Conservation (phyloP, 2,888 invertebrate species). For the Trissoscelio sp. region DNA sequence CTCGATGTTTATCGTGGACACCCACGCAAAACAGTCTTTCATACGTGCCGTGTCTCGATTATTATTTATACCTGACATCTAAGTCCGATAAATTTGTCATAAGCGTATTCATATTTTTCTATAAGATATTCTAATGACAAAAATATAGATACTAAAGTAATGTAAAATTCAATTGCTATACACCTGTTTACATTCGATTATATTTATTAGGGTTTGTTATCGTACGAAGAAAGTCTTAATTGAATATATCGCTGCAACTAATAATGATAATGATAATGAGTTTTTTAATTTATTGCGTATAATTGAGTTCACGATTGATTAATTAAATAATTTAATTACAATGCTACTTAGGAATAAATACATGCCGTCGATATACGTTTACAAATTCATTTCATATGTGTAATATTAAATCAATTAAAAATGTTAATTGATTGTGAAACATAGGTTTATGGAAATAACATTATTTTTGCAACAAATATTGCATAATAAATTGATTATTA, state of each 20-base stretch:
- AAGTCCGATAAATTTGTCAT: slow-evolving; percentile 40
- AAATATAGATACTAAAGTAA: slow-evolving; percentile 11
- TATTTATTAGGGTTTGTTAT: slow-evolving; percentile 20
- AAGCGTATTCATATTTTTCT: slow-evolving; percentile 16
- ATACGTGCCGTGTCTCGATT: slow-evolving; percentile 12
- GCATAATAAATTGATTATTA: slow-evolving; percentile 31
- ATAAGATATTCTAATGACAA: slow-evolving; percentile 11
- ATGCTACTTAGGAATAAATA: slow-evolving; percentile 3
- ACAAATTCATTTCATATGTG: slow-evolving; percentile 9
- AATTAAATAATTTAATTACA: slow-evolving; percentile 34
- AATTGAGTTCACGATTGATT: slow-evolving; percentile 27
- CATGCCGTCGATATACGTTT: not conserved
- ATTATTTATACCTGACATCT: slow-evolving; percentile 27
- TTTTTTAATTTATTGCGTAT: slow-evolving; percentile 6
- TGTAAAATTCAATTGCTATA: slow-evolving; percentile 9
- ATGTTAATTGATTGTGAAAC: slow-evolving; percentile 9
- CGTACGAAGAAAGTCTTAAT: slow-evolving; percentile 27
- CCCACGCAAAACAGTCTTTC: slow-evolving; percentile 45
- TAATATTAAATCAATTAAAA: slow-evolving; percentile 37
- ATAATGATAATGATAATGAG: not conserved
- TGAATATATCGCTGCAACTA: slow-evolving; percentile 14
- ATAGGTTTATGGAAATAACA: not conserved
- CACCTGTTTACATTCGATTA: slow-evolving; percentile 23
- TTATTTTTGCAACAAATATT: slow-evolving; percentile 24
- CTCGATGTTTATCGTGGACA: slow-evolving; percentile 49